These are phyloP conservation scores for Eupithecia insigniata DNA, from an alignment of 2,888 invertebrate genomes.

Conservation along the genomic window DNA sequence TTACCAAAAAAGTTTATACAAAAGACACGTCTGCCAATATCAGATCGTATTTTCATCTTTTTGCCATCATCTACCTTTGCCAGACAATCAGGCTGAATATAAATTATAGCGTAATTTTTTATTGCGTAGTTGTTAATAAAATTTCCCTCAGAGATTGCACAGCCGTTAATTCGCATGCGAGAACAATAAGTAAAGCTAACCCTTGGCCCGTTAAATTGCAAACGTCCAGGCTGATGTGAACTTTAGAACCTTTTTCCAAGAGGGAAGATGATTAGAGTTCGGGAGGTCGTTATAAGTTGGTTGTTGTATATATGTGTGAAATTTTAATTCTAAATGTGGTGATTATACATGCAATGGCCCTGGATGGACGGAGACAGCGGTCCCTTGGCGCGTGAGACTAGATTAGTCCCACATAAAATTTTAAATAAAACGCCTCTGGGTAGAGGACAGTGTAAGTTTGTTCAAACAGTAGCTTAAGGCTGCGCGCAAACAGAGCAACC, in stretches of 20 bases:
- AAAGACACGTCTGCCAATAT: not conserved
- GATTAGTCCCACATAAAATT: constrained; percentile 72
- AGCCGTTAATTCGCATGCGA: constrained; percentile 53
- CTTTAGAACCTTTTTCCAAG: constrained; percentile 53
- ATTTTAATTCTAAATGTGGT: constrained; percentile 65
- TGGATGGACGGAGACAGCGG: constrained; percentile 55
- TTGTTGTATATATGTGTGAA: constrained; percentile 49
- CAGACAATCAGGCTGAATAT: not conserved
- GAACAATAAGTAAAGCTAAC: constrained; percentile 61
- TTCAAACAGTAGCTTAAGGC: constrained; percentile 8
- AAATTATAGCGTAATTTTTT: constrained; percentile 4
- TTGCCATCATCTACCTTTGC: not conserved
- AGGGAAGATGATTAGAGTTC: constrained; percentile 28
- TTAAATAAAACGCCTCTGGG: constrained; percentile 62
- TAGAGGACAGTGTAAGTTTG: constrained; percentile 35
- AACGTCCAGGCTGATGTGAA: constrained; percentile 37
- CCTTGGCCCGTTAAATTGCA: constrained; percentile 42
- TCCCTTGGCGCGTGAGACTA: constrained; percentile 59
- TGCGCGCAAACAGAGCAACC: no score
- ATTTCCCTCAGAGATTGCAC: constrained; percentile 47
- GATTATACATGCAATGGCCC: constrained; percentile 63
- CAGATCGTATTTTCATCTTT: not conserved
- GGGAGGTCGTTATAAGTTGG: constrained; percentile 35
- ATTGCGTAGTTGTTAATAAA: constrained; percentile 35
- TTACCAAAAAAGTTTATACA: not conserved